Conservation (phyloP, 2,113 vertebrate genomes). For the Orientallactaga bullata region DNA sequence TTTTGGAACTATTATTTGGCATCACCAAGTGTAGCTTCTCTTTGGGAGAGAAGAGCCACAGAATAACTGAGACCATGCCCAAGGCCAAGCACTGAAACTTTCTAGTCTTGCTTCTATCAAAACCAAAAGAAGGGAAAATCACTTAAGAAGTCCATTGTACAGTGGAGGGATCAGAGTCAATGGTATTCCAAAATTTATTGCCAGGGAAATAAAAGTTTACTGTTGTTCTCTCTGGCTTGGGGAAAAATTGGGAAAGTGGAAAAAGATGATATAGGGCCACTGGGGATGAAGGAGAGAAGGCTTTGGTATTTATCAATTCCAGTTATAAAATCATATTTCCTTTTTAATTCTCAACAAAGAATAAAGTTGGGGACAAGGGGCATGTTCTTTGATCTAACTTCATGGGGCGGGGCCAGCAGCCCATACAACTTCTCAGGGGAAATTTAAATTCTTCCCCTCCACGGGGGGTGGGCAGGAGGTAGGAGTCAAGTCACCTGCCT, state of each 20-base stretch:
- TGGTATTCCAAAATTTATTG: neutral
- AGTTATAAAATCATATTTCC: conserved; percentile 26
- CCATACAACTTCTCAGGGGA: neutral
- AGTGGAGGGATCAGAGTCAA: neutral
- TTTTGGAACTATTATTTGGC: neutral
- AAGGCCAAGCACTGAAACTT: neutral
- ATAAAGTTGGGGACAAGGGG: conserved; percentile 23
- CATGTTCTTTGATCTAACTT: conserved; percentile 14
- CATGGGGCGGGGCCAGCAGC: neutral
- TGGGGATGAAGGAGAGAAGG: neutral
- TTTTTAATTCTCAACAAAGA: conserved; percentile 15
- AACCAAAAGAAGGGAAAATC: neutral
- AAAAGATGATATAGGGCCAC: neutral
- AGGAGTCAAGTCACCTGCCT: conserved; percentile 5
- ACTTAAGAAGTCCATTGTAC: neutral
- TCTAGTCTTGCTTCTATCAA: neutral
- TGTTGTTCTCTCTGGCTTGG: neutral
- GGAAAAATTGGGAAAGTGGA: neutral
- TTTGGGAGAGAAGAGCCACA: neutral
- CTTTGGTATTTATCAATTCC: neutral
- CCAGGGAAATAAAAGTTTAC: neutral
- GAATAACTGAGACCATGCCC: neutral
- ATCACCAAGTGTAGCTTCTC: neutral
- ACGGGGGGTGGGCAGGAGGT: neutral
- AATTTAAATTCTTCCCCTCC: neutral